A percentile compares a stretch with the other conserved stretches of the same genome.
Conservation (phyloP, 2,113 vertebrate genomes). For the Nyctereutes procyonoides region DNA sequence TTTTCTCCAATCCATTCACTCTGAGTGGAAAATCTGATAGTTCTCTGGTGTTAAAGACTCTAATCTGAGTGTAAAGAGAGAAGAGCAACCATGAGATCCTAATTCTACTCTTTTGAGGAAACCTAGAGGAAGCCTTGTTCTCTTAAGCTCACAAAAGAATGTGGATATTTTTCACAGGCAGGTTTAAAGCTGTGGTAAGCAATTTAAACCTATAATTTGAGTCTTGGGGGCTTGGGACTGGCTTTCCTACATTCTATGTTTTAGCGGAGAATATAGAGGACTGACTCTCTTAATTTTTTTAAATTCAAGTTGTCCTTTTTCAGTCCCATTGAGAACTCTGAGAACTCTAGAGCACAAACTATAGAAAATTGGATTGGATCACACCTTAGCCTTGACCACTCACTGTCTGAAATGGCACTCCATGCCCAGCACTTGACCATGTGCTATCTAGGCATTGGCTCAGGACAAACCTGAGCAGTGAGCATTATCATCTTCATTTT, state of each 20-base stretch:
- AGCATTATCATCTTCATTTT: not conserved
- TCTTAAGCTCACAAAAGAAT: not conserved
- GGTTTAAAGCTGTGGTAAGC: conserved; percentile 22
- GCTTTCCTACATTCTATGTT: not conserved
- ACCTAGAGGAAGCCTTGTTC: not conserved
- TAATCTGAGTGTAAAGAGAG: not conserved
- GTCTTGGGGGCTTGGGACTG: not conserved
- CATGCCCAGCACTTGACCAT: rapidly evolving
- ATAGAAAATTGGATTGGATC: not conserved
- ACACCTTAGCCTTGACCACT: not conserved
- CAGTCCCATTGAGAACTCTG: not conserved
- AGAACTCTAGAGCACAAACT: not conserved
- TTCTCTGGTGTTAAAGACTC: not conserved
- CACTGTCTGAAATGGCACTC: not conserved
- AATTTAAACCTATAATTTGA: not conserved
- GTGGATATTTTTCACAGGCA: not conserved
- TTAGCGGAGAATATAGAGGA: not conserved
- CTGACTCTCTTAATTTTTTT: not conserved
- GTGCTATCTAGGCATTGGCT: rapidly evolving
- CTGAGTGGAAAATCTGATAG: not conserved
- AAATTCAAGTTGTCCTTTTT: not conserved
- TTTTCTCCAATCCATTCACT: not conserved
- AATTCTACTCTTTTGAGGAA: not conserved
- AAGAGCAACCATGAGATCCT: not conserved
- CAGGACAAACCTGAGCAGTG: not conserved